Evolutionary conservation across 2,797 vertebrate genomes (phyloP).

Genomic region (Gadopsis bispinosus): DNA sequence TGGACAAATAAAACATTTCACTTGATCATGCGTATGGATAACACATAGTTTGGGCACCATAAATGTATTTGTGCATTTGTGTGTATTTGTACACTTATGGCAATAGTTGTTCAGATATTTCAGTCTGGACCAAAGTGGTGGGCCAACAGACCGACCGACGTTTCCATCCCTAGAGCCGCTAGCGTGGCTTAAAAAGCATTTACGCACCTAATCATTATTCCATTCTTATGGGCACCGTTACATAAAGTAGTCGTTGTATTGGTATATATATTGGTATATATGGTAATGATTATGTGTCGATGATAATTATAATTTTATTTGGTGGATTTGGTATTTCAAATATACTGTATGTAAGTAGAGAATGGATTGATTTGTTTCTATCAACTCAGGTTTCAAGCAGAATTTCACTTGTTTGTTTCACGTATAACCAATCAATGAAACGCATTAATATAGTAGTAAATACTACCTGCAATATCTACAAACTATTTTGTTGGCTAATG

Average conservation of each 20-base stretch:
- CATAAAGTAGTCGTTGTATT: neutral
- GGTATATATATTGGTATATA: neutral
- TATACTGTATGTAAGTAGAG: neutral
- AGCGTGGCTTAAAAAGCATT: neutral
- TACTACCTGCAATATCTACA: constrained; percentile 4
- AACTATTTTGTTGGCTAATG: constrained; percentile 19
- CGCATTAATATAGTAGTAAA: constrained; percentile 2
- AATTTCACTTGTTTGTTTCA: neutral
- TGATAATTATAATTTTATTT: neutral
- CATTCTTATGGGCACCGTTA: no score
- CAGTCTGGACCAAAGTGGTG: no score
- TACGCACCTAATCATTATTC: neutral
- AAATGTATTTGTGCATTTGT: neutral
- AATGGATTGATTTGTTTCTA: neutral
- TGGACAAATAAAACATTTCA: neutral
- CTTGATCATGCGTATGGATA: neutral
- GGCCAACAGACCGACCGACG: neutral
- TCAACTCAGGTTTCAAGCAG: neutral
- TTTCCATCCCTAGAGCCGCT: neutral
- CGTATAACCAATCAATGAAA: neutral
- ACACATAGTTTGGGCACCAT: neutral
- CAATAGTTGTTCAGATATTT: neutral
- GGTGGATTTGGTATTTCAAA: neutral
- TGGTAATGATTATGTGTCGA: neutral
- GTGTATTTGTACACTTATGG: neutral